Conservation (phyloP, 2,113 vertebrate species). For the Murina feae region DNA sequence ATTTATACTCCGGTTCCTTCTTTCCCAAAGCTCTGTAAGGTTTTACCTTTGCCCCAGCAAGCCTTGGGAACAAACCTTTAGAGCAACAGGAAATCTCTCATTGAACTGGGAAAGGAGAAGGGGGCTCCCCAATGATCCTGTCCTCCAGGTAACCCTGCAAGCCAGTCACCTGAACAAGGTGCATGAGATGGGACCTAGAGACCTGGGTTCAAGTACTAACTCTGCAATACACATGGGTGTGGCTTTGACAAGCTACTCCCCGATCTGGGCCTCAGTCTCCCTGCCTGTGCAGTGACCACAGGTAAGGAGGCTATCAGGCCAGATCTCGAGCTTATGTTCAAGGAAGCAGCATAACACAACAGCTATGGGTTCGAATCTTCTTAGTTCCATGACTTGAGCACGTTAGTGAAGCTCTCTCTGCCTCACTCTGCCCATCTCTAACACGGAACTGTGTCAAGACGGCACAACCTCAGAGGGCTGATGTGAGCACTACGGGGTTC, state of each 20-base stretch:
- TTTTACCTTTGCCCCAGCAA: constrained; percentile 71
- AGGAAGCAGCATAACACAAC: not conserved
- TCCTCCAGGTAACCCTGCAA: constrained; percentile 27
- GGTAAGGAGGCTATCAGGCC: not conserved
- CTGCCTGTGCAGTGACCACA: not conserved
- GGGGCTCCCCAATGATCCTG: not conserved
- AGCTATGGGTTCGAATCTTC: not conserved
- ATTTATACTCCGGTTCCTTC: constrained; percentile 78
- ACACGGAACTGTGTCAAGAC: accelerated
- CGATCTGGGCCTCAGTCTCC: not conserved
- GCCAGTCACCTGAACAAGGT: not conserved
- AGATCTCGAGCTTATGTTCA: not conserved
- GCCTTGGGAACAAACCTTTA: constrained; percentile 62
- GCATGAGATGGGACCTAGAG: not conserved
- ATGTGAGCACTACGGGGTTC: not conserved
- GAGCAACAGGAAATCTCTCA: constrained; percentile 69
- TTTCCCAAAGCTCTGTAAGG: constrained; percentile 72
- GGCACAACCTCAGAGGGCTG: not conserved
- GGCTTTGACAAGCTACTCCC: not conserved
- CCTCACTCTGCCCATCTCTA: not conserved
- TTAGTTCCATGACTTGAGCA: not conserved
- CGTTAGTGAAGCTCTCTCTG: not conserved
- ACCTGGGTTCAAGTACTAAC: not conserved
- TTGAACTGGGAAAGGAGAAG: not conserved
- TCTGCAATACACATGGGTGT: not conserved